phyloP scores from a whole-genome alignment of 2,113 vertebrate species.

The Cygnus buccinator region DNA sequence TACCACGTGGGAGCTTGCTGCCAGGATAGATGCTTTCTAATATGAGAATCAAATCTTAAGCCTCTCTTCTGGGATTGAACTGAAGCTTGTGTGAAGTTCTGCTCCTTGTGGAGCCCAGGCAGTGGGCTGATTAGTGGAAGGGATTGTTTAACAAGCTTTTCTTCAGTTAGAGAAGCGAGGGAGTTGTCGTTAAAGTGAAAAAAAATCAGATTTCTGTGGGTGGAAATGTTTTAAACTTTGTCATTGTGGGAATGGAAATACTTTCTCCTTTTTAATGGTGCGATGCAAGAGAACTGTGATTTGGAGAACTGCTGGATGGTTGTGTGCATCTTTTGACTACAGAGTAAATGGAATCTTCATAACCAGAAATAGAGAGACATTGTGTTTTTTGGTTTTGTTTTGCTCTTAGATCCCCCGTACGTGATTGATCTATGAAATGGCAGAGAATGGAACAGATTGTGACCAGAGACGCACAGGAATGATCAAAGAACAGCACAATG shows the following conservation, averaged over 20 bases:
- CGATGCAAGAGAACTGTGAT: not conserved
- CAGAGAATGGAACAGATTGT: slow-evolving; percentile 92
- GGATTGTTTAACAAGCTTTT: not conserved
- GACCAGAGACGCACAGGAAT: slow-evolving; percentile 88
- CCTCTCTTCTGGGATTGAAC: not conserved
- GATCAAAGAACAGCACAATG: slow-evolving; percentile 91
- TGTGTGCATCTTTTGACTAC: not conserved
- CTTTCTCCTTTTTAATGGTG: not conserved
- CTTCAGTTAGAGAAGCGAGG: not conserved
- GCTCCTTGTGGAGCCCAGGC: slow-evolving; percentile 21
- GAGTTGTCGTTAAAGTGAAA: not conserved
- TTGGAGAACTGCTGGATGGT: not conserved
- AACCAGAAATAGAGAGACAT: not conserved
- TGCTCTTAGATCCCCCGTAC: slow-evolving; percentile 59
- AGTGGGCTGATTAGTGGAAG: not conserved
- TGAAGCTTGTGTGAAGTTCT: not conserved
- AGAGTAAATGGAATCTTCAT: not conserved
- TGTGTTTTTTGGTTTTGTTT: slow-evolving; percentile 1
- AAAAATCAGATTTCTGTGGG: slow-evolving; percentile 15
- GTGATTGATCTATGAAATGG: slow-evolving; percentile 87
- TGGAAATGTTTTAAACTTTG: slow-evolving; percentile 46
- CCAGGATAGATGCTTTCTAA: not conserved
- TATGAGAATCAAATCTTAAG: not conserved
- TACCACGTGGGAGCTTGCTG: not conserved
- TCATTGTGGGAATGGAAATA: not conserved